Conservation (phyloP, 2,113 vertebrate genomes). For the Ailurus styani region DNA sequence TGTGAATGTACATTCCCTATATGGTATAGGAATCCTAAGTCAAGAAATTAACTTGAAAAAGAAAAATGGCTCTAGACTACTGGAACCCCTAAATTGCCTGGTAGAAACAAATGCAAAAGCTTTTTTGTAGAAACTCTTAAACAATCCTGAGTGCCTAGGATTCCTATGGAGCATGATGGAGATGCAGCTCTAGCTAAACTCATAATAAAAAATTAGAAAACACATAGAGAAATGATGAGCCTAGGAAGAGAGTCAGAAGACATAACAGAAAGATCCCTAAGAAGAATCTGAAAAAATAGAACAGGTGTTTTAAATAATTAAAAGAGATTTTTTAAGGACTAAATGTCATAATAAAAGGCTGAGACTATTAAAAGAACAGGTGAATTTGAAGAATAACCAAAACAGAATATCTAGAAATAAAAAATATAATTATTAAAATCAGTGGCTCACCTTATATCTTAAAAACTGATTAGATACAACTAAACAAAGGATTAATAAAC, state of each 20-base stretch:
- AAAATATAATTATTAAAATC: not conserved
- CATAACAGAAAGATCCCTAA: not conserved
- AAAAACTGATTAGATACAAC: slow-evolving; percentile 23
- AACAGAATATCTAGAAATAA: not conserved
- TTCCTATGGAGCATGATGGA: not conserved
- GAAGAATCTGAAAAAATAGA: not conserved
- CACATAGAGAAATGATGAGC: not conserved
- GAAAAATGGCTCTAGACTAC: not conserved
- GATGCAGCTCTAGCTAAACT: not conserved
- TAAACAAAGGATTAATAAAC: slow-evolving; percentile 12
- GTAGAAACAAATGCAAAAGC: not conserved
- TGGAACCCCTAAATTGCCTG: not conserved
- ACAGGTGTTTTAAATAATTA: not conserved
- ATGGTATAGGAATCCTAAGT: not conserved
- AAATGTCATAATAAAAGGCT: not conserved
- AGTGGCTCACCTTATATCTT: not conserved
- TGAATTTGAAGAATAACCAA: not conserved
- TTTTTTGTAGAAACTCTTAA: not conserved
- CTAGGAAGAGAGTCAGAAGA: not conserved
- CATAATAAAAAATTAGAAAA: slow-evolving; percentile 15
- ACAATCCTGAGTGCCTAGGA: not conserved
- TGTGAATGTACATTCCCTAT: not conserved
- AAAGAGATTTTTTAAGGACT: not conserved
- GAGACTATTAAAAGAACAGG: not conserved
- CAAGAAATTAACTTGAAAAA: not conserved